Evolutionary conservation across 2,888 invertebrate species (phyloP).

Genomic region (Aquatica leii): DNA sequence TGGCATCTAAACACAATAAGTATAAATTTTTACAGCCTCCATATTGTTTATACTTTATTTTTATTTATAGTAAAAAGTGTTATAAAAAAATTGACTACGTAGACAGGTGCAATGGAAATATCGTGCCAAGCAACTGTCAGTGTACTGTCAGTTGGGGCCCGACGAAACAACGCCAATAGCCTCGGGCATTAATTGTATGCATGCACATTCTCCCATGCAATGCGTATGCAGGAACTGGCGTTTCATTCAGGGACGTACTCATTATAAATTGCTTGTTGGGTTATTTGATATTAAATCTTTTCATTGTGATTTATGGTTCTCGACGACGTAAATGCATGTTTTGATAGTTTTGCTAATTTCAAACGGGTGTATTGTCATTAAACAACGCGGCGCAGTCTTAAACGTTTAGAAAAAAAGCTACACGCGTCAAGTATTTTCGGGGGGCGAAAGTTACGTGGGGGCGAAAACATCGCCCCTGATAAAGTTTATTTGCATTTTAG

Average conservation of each 20-base stretch:
- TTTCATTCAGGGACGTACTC: slow-evolving; percentile 15
- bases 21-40: too few species aligned
- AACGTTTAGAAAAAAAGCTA: slow-evolving; percentile 8
- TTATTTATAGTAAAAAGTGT: too few species aligned
- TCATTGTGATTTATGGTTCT: too few species aligned
- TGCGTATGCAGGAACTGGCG: slow-evolving; percentile 14
- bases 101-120: slow-evolving; percentile 19
- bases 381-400: background rate
- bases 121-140: slow-evolving; percentile 21
- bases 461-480: slow-evolving; percentile 15
- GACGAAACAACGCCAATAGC: slow-evolving; percentile 18
- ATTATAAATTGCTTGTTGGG: background rate
- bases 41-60: too few species aligned
- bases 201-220: slow-evolving; percentile 18
- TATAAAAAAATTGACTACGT: background rate
- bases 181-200: slow-evolving; percentile 19
- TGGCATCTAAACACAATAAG: too few species aligned
- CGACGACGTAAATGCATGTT: too few species aligned
- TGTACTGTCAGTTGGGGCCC: slow-evolving; percentile 24
- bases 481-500: slow-evolving; percentile 15
- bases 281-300: too few species aligned
- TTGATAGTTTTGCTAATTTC: too few species aligned
- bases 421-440: slow-evolving; percentile 15
- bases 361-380: too few species aligned
- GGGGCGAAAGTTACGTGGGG: slow-evolving; percentile 15